phyloP scores from a whole-genome alignment of 2,797 vertebrate species.

The Siniperca scherzeri region DNA sequence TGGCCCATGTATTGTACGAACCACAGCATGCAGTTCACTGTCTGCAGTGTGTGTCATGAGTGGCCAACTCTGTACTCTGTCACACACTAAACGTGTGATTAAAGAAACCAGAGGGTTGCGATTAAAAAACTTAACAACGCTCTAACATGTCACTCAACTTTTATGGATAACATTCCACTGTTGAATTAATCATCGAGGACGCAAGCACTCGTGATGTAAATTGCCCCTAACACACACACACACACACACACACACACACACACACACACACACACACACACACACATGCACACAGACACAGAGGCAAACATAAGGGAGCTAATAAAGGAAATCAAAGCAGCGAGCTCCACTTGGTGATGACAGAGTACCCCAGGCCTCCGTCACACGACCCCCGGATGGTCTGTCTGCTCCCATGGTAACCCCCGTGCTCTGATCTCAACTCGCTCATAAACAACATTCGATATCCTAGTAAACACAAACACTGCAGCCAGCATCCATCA shows the following conservation, averaged over 20 bases:
- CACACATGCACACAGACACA: slow-evolving; percentile 28
- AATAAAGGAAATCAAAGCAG: slow-evolving; percentile 81
- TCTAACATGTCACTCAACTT: slow-evolving; percentile 66
- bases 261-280: slow-evolving; percentile 27
- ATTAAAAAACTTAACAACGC: slow-evolving; percentile 37
- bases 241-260: slow-evolving; percentile 4
- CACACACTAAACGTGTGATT: slow-evolving; percentile 43
- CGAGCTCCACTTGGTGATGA: slow-evolving; percentile 71
- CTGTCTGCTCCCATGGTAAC: slow-evolving; percentile 80
- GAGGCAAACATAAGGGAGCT: slow-evolving; percentile 60
- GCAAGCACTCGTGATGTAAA: slow-evolving; percentile 61
- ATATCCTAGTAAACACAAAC: slow-evolving; percentile 76
- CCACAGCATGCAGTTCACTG: slow-evolving; percentile 6
- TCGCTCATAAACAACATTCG: slow-evolving; percentile 50
- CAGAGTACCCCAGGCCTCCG: slow-evolving; percentile 64
- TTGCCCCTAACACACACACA: slow-evolving; percentile 2
- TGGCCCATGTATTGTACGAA: slow-evolving; percentile 2
- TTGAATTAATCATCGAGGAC: slow-evolving; percentile 69
- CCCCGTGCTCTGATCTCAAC: slow-evolving; percentile 50
- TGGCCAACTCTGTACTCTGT: slow-evolving; percentile 36
- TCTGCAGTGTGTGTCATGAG: slow-evolving; percentile 34
- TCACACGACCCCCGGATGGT: slow-evolving; percentile 64
- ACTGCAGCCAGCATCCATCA: slow-evolving; percentile 68
- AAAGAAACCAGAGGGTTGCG: slow-evolving; percentile 41
- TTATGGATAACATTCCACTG: slow-evolving; percentile 67